These are phyloP conservation scores for Acronicta alni DNA, from an alignment of 2,888 invertebrate species.

Conservation along the genomic window DNA sequence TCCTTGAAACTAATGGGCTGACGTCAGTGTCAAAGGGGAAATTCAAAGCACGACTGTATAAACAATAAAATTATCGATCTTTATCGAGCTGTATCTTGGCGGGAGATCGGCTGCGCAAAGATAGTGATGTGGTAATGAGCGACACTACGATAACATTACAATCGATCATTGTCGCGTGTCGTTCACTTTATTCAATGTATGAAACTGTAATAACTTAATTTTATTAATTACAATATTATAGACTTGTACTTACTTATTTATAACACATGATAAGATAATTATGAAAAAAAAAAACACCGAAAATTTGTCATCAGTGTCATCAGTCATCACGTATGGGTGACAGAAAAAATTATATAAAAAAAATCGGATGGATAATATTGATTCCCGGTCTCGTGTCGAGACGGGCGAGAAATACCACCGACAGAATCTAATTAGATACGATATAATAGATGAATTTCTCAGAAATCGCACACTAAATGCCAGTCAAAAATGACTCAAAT, in stretches of 20 bases:
- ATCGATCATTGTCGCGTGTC: slow-evolving; percentile 66
- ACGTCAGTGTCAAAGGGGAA: slow-evolving; percentile 62
- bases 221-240: slow-evolving; percentile 5
- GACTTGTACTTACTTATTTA: too few relatives aligned
- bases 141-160: slow-evolving; percentile 60
- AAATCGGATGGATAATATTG: not conserved
- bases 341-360: too few relatives aligned
- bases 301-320: too few relatives aligned
- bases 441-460: slow-evolving; percentile 23
- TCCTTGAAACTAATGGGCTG: slow-evolving; percentile 46
- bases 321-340: too few relatives aligned
- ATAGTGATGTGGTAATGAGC: slow-evolving; percentile 62
- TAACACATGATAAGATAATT: too few relatives aligned
- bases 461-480: slow-evolving; percentile 25
- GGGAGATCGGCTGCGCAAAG: slow-evolving; percentile 62
- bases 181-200: slow-evolving; percentile 54
- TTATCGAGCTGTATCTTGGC: slow-evolving; percentile 64
- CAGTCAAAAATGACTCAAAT: slow-evolving; percentile 62
- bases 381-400: too few relatives aligned
- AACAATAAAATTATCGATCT: slow-evolving; percentile 71
- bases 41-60: slow-evolving; percentile 68
- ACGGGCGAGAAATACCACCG: slow-evolving; percentile 1
- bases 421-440: slow-evolving; percentile 20
- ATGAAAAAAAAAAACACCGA: too few relatives aligned
- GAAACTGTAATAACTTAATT: slow-evolving; percentile 31